These are phyloP conservation scores for Amiota communis DNA, from an alignment of 2,888 invertebrate genomes.

Conservation along the genomic window DNA sequence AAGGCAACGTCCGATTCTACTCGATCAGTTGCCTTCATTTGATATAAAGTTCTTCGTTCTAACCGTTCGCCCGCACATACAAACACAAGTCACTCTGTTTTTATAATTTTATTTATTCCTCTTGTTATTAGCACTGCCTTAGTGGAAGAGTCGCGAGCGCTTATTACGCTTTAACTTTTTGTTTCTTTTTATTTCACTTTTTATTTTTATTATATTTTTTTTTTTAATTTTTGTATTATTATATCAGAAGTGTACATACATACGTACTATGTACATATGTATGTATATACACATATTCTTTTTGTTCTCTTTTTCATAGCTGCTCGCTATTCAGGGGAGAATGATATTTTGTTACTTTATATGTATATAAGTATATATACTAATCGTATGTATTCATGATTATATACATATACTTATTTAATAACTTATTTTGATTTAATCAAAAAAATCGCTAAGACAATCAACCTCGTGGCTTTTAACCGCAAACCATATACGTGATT, in stretches of 20 bases:
- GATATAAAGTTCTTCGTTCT: background rate
- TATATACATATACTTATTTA: conserved; percentile 8
- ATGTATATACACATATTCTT: background rate
- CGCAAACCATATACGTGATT: conserved; percentile 68
- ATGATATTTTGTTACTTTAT: background rate
- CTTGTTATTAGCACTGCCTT: conserved; percentile 6
- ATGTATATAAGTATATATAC: background rate
- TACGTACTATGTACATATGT: too few species aligned
- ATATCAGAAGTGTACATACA: background rate
- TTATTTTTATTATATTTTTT: too few species aligned
- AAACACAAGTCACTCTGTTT: background rate
- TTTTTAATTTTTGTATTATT: conserved; percentile 26
- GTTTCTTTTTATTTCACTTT: conserved; percentile 39
- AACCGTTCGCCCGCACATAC: background rate
- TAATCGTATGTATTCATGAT: background rate
- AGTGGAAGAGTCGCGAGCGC: conserved; percentile 9
- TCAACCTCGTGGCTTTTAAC: conserved; percentile 74
- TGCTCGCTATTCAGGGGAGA: background rate
- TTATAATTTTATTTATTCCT: background rate
- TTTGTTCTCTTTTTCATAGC: background rate
- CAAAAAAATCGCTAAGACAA: background rate
- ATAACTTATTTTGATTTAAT: background rate
- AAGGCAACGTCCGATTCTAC: background rate
- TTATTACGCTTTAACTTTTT: conserved; percentile 33
- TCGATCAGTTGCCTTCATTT: conserved; percentile 21